These are phyloP conservation scores for Hydriomena furcata DNA, from an alignment of 2,888 invertebrate genomes.

Conservation along the genomic window DNA sequence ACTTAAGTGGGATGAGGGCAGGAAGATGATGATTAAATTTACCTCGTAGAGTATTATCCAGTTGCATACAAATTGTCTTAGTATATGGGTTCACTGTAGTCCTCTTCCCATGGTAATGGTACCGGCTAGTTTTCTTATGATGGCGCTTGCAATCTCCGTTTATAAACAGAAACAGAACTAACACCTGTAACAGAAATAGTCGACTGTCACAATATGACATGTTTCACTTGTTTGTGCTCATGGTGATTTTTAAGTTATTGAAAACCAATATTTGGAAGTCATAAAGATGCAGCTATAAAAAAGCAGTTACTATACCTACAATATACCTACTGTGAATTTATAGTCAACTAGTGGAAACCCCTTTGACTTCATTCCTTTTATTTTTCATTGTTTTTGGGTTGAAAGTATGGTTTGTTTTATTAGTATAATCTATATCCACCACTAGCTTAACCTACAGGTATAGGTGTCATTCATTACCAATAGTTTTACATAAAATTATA, in stretches of 20 bases:
- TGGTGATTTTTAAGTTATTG: background rate
- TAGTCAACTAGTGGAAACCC: no score
- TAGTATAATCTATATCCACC: no score
- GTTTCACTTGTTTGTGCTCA: background rate
- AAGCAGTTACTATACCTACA: background rate
- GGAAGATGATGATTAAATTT: no score
- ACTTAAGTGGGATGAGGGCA: no score
- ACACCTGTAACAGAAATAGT: slow-evolving; percentile 2
- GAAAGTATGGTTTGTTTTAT: no score
- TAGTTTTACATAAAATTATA: no score
- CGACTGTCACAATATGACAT: background rate
- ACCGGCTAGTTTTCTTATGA: slow-evolving; percentile 12
- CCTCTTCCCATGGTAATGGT: slow-evolving; percentile 18
- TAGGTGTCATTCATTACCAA: no score
- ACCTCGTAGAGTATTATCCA: slow-evolving; percentile 52
- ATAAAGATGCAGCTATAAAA: slow-evolving; percentile 13
- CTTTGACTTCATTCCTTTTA: no score
- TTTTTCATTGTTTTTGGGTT: no score
- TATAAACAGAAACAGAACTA: slow-evolving; percentile 3
- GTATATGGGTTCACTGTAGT: slow-evolving; percentile 31
- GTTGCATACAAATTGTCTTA: slow-evolving; percentile 46
- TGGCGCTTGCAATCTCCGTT: slow-evolving; percentile 1
- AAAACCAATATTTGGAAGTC: slow-evolving; percentile 6
- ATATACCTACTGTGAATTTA: no score
- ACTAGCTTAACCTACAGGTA: no score